phyloP scores from a whole-genome alignment of 2,888 invertebrate genomes.

The Helleia helle region DNA sequence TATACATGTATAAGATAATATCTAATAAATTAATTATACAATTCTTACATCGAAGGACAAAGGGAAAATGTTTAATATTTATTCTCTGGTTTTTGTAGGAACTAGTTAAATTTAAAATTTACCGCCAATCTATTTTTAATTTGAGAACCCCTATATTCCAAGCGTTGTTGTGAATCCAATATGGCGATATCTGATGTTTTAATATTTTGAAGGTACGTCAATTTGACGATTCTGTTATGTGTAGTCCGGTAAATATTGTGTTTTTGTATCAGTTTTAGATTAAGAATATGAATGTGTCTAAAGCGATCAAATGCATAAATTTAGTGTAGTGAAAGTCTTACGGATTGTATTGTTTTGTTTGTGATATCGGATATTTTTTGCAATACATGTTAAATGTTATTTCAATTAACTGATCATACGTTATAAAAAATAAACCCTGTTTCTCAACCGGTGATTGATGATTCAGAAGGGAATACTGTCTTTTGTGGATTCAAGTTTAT shows the following conservation, averaged over 20 bases:
- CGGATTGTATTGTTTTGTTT: slow-evolving; percentile 71
- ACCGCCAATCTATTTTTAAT: slow-evolving; percentile 41
- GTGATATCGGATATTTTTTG: slow-evolving; percentile 63
- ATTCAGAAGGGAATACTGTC: not conserved
- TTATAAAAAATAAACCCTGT: too few relatives aligned
- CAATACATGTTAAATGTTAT: slow-evolving; percentile 41
- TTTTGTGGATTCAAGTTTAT: slow-evolving; percentile 21
- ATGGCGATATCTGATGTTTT: slow-evolving; percentile 77
- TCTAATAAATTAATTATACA: too few relatives aligned
- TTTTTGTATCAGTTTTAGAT: slow-evolving; percentile 36
- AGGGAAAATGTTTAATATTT: too few relatives aligned
- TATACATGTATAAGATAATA: too few relatives aligned
- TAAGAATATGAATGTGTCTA: slow-evolving; percentile 28
- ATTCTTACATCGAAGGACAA: too few relatives aligned
- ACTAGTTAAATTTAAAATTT: slow-evolving; percentile 32
- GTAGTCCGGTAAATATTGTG: slow-evolving; percentile 60
- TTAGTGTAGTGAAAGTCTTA: slow-evolving; percentile 51
- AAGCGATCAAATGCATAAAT: slow-evolving; percentile 33
- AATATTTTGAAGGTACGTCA: slow-evolving; percentile 74
- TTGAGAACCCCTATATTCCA: slow-evolving; percentile 72
- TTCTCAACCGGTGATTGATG: too few relatives aligned
- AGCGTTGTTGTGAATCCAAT: slow-evolving; percentile 83
- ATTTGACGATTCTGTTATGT: slow-evolving; percentile 69
- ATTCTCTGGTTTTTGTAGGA: too few relatives aligned
- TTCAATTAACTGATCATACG: too few relatives aligned